These are phyloP conservation scores for Salminus brasiliensis DNA, from an alignment of 2,113 vertebrate species.

Conservation along the genomic window DNA sequence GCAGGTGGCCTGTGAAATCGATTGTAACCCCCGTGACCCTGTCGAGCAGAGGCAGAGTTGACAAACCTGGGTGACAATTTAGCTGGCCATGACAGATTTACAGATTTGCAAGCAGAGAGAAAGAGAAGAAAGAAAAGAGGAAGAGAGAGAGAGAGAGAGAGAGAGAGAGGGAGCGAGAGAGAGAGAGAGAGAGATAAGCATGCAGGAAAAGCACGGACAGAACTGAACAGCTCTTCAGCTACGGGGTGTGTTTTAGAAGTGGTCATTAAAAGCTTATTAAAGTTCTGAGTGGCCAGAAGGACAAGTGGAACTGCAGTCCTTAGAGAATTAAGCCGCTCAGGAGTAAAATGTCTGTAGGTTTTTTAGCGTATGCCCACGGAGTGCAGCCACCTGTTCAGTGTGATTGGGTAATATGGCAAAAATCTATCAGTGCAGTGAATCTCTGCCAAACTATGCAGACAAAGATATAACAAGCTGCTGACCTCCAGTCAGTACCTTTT, in stretches of 20 bases:
- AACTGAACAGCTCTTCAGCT: slow-evolving; percentile 79
- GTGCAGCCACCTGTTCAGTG: too few relatives aligned
- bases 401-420: too few relatives aligned
- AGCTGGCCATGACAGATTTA: slow-evolving; percentile 91
- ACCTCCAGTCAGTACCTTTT: too few relatives aligned
- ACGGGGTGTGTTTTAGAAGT: slow-evolving; percentile 72
- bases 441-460: too few relatives aligned
- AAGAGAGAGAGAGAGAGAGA: slow-evolving; percentile 1
- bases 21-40: slow-evolving; percentile 95
- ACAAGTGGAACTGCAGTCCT: slow-evolving; percentile 38
- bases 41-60: slow-evolving; percentile 86
- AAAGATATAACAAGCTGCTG: too few relatives aligned
- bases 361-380: neutral
- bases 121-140: neutral
- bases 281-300: slow-evolving; percentile 62
- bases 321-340: slow-evolving; percentile 21
- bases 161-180: slow-evolving; percentile 7
- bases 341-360: slow-evolving; percentile 2
- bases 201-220: slow-evolving; percentile 40
- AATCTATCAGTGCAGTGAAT: too few relatives aligned
- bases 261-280: slow-evolving; percentile 85
- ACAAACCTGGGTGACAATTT: slow-evolving; percentile 86
- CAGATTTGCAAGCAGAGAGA: slow-evolving; percentile 56
- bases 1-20: slow-evolving; percentile 99
- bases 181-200: slow-evolving; percentile 15